Evolutionary conservation across 2,888 invertebrate species (phyloP).

Genomic region (Calameuta pallipes): DNA sequence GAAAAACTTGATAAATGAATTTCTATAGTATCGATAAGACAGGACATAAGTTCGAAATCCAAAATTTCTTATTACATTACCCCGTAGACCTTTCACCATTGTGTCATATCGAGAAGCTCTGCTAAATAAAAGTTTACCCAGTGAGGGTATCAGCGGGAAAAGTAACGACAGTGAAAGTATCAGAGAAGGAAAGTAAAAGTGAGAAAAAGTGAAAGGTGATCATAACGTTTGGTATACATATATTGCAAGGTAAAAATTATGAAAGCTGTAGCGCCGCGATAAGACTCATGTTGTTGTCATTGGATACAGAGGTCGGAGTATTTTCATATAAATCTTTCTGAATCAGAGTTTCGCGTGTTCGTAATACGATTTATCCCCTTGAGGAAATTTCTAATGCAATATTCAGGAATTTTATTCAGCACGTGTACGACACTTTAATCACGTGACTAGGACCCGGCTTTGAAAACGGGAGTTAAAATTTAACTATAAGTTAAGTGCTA

Average conservation of each 20-base stretch:
- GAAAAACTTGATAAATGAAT: not conserved
- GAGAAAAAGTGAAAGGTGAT: not conserved
- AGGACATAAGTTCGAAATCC: not conserved
- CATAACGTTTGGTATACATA: not conserved
- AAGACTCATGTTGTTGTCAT: not conserved
- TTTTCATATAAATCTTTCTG: not conserved
- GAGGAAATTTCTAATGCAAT: not conserved
- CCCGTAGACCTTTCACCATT: not conserved
- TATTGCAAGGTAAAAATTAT: not conserved
- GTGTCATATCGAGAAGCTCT: not conserved
- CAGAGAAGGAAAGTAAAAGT: not conserved
- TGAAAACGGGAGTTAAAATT: not conserved
- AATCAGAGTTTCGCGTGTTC: not conserved
- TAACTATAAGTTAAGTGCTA: too few relatives aligned
- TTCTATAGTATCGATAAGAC: not conserved
- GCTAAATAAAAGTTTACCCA: not conserved
- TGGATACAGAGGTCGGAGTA: not conserved
- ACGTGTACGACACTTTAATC: not conserved
- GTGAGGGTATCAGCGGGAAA: not conserved
- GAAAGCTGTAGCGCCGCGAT: not conserved
- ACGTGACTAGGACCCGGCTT: not conserved
- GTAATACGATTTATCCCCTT: not conserved
- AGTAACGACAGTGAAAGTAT: not conserved
- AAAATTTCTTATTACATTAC: not conserved
- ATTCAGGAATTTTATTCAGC: not conserved